Percentiles rank a stretch among this genome's conserved stretches.
These are phyloP conservation scores for Limnodromus scolopaceus DNA, from an alignment of 2,797 vertebrate species.

Conservation along the genomic window DNA sequence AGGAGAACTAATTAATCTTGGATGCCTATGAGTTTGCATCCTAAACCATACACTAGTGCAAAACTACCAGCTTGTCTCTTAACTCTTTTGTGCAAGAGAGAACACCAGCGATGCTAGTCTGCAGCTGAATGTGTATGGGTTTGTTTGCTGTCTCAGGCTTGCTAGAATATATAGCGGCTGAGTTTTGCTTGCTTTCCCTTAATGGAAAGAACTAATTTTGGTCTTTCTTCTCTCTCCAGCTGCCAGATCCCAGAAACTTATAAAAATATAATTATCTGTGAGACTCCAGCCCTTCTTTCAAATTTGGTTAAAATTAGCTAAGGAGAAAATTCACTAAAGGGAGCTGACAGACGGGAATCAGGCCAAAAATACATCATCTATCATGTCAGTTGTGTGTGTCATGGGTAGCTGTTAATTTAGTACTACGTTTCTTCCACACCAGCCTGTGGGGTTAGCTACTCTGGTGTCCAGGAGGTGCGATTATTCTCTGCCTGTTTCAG, in stretches of 20 bases:
- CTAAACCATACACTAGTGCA: background rate
- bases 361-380: slow-evolving; percentile 26
- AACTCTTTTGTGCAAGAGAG: background rate
- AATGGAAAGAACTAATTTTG: slow-evolving; percentile 53
- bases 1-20: background rate
- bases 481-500: background rate
- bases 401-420: slow-evolving; percentile 1
- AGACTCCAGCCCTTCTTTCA: slow-evolving; percentile 36
- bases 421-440: background rate
- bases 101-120: background rate
- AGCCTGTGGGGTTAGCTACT: background rate
- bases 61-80: background rate
- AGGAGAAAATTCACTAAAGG: slow-evolving; percentile 20
- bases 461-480: background rate
- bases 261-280: slow-evolving; percentile 53
- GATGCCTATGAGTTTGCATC: background rate
- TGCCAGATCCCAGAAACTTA: slow-evolving; percentile 50
- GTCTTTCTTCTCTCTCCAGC: slow-evolving; percentile 37
- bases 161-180: background rate
- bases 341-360: background rate
- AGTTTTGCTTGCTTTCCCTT: slow-evolving; percentile 38
- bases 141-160: background rate
- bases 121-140: rapidly evolving
- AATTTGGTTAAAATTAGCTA: slow-evolving; percentile 52
- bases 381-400: background rate